These are phyloP conservation scores for Planococcus citri DNA, from an alignment of 1,140 invertebrate species.

Conservation along the genomic window DNA sequence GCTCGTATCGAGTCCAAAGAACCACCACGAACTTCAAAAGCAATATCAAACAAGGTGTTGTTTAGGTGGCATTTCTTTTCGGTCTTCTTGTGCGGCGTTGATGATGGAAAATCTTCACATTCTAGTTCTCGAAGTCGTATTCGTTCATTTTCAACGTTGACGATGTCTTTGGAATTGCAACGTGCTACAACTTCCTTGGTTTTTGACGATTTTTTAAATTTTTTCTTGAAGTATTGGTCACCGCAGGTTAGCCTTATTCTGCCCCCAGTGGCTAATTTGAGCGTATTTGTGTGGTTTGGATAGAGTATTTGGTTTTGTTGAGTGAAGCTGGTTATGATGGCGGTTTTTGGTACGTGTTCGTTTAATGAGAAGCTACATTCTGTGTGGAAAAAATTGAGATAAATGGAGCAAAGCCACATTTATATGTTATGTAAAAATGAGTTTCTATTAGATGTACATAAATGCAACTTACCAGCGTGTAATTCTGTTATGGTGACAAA, in stretches of 20 bases:
- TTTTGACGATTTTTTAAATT: neutral
- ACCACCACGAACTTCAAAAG: neutral
- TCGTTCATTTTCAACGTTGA: neutral
- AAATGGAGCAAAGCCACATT: neutral
- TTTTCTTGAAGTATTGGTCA: neutral
- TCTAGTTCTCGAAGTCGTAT: neutral
- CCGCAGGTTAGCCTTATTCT: neutral
- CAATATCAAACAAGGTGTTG: neutral
- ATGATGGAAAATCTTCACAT: neutral
- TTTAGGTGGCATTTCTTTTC: neutral
- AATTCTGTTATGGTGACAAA: too few species aligned
- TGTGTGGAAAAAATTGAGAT: too few species aligned
- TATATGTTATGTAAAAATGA: too few species aligned
- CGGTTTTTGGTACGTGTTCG: neutral
- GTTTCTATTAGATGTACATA: too few species aligned
- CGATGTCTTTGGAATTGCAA: neutral
- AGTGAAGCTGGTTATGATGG: neutral
- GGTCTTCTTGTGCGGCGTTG: neutral
- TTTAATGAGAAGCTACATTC: neutral
- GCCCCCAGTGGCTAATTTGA: neutral
- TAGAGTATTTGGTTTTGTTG: neutral
- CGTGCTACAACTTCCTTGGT: neutral
- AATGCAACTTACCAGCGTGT: too few species aligned
- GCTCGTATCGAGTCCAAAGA: conserved; percentile 20
- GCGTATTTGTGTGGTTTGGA: neutral